Base-by-base conservation (phyloP, 2,888 invertebrate species). In the Teleogryllus oceanicus region DNA sequence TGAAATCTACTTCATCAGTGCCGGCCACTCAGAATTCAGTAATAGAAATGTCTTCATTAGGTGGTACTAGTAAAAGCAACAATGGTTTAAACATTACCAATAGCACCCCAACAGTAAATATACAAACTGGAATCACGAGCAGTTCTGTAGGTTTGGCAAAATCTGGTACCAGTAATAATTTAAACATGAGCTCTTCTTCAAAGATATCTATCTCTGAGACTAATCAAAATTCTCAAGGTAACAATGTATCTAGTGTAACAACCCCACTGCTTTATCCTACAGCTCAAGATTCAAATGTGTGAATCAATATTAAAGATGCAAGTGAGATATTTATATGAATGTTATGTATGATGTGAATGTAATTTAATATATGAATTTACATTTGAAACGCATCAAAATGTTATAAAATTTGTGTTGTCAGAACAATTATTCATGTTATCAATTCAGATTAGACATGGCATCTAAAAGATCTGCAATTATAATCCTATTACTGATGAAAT, bases 351-450 rank as follows among this genome's bases (percentile, higher is more conserved):
- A 18, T 62, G 62, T 62, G 62, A 62, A n/a, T 62, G 62, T 62
- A 62, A 62, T 62, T 62, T 62, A 62, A 62, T 62, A 62, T 62
- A n/a, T 62, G 62, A 18, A 62, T 18, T 62, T 62, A n/a, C 62
- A 37, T 37, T 62, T 62, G 16, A n/a, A n/a, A 62, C 13, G 3
- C n/a, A 62, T 62, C 62, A 18, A 18, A 18, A n/a, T 16, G 16
- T 62, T 18, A 62, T 62, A 62, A n/a, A 62, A 5, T 13, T 62
- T 62, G n/a, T 62, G n/a, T 62, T 62, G 62, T 62, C 13, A 62
- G 13, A 62, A 62, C 11, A 18, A 62, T 62, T 62, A n/a, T 62
- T 37, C 37, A 37, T 37, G 37, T 37, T 37, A 37, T 8, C 37
- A 37, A 37, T 37, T 37, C 37, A 37, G 37, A 37, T 37, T 37